These are phyloP conservation scores for Setipinna tenuifilis DNA, from an alignment of 2,797 vertebrate genomes.

Conservation along the genomic window DNA sequence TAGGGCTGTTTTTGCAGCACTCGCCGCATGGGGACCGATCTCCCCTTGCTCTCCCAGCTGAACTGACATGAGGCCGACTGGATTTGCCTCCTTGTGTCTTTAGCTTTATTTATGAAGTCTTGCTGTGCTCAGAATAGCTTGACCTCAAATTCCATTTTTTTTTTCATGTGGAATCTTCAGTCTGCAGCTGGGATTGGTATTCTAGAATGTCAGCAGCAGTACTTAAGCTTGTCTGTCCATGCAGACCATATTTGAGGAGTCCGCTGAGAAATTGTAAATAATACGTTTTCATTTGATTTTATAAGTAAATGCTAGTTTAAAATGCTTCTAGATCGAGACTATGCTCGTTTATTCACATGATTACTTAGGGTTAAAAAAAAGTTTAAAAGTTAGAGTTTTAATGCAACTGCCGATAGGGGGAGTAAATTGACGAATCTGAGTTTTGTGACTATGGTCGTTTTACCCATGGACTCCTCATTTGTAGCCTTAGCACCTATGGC, in stretches of 20 bases:
- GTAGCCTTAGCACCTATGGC: no score
- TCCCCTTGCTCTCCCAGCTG: not conserved
- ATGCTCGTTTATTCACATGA: no score
- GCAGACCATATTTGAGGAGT: not conserved
- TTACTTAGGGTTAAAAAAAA: no score
- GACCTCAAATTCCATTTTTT: not conserved
- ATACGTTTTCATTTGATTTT: no score
- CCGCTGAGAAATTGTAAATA: no score
- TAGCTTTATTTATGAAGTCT: not conserved
- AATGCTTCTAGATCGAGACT: no score
- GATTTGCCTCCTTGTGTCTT: not conserved
- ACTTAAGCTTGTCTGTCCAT: not conserved
- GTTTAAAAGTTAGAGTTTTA: no score
- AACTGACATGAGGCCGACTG: not conserved
- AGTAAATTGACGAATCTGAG: no score
- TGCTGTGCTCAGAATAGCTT: not conserved
- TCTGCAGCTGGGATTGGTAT: constrained; percentile 1
- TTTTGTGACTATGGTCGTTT: no score
- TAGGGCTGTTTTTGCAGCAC: not conserved
- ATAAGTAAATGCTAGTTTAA: no score
- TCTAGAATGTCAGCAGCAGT: not conserved
- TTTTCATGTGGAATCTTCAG: not conserved
- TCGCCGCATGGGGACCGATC: not conserved
- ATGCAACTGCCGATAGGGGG: no score
- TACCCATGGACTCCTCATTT: no score